phyloP scores from a whole-genome alignment of 1,140 invertebrate species.

The Copidosoma floridanum region DNA sequence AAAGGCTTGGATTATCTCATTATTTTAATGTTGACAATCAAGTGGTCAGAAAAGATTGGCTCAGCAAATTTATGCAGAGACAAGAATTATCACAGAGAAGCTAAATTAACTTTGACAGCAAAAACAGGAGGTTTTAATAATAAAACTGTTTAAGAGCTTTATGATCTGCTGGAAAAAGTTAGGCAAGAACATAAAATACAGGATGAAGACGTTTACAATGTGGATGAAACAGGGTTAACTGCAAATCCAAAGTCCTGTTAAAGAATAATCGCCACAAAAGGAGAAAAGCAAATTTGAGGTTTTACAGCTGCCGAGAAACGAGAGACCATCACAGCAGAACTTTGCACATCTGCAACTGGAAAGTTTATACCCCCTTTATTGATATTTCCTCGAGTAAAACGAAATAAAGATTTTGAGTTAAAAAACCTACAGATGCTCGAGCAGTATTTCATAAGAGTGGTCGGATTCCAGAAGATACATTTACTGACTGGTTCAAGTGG shows the following conservation, averaged over 20 bases:
- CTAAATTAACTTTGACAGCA: conserved; percentile 8
- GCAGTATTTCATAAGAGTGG: conserved; percentile 16
- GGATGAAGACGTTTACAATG: conserved; percentile 1
- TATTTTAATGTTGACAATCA: neutral
- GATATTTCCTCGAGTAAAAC: conserved; percentile 42
- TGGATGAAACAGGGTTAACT: conserved; percentile 12
- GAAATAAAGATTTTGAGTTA: conserved; percentile 35
- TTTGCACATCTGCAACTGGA: conserved; percentile 46
- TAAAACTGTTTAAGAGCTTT: neutral
- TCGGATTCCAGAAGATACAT: conserved; percentile 24
- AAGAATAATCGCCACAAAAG: conserved; percentile 13
- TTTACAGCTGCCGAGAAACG: conserved; percentile 39
- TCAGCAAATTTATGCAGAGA: conserved; percentile 5
- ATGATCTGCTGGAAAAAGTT: neutral
- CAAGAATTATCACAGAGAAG: neutral
- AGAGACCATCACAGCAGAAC: conserved; percentile 42
- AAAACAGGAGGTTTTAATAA: conserved; percentile 3
- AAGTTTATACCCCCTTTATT: conserved; percentile 43
- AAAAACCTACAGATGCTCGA: conserved; percentile 29
- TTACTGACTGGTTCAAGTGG: conserved; percentile 25
- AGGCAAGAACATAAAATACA: neutral
- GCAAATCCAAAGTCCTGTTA: neutral
- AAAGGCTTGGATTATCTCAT: neutral
- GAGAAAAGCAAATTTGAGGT: conserved; percentile 33
- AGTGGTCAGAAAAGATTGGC: conserved; percentile 9